Conservation (phyloP, 2,888 invertebrate genomes). For the Nomada lathburiana region DNA sequence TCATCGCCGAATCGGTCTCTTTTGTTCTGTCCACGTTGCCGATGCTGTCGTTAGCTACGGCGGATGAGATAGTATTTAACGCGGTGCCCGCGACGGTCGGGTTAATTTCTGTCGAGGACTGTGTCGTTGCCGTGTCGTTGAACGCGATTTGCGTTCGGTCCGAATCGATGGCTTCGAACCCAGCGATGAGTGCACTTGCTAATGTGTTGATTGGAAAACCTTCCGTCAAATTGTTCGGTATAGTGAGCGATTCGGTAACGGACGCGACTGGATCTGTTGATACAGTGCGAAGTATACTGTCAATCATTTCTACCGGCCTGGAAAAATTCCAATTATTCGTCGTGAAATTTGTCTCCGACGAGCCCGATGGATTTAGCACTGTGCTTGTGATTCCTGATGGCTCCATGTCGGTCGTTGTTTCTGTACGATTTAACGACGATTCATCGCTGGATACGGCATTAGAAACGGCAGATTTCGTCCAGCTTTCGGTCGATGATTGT, state of each 20-base stretch:
- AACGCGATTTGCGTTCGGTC: not conserved
- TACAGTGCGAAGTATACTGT: slow-evolving; percentile 28
- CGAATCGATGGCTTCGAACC: not conserved
- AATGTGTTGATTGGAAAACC: slow-evolving; percentile 34
- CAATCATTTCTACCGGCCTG: slow-evolving; percentile 12
- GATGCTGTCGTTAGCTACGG: too few relatives aligned
- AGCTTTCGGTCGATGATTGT: not conserved
- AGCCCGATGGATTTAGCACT: too few relatives aligned
- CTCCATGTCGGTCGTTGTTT: not conserved
- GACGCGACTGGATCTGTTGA: slow-evolving; percentile 5
- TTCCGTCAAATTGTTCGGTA: slow-evolving; percentile 9
- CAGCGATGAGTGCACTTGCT: slow-evolving; percentile 45
- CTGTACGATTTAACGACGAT: not conserved
- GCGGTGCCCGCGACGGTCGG: not conserved
- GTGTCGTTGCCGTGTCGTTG: not conserved
- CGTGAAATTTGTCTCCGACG: not conserved
- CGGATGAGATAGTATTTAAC: not conserved
- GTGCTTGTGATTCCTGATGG: too few relatives aligned
- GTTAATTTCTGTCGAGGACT: too few relatives aligned
- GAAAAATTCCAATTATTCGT: not conserved
- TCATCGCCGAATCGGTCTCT: not conserved
- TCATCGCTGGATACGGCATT: not conserved
- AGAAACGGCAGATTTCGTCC: not conserved
- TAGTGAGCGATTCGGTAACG: not conserved
- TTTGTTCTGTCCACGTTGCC: too few relatives aligned